These are phyloP conservation scores for Rhagologus leucostigma DNA, from an alignment of 2,113 vertebrate species.

Conservation along the genomic window DNA sequence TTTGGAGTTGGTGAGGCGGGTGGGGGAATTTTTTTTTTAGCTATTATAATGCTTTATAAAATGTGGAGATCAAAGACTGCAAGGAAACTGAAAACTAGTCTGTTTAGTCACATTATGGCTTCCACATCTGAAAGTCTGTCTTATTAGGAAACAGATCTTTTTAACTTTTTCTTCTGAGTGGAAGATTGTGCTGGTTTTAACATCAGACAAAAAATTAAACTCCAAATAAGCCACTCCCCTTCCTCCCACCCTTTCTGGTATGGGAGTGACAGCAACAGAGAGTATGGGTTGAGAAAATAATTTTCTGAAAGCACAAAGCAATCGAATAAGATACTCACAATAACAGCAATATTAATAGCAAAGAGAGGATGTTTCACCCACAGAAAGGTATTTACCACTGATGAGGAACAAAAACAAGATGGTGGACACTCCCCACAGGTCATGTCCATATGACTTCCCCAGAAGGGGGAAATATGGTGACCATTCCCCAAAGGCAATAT, in stretches of 20 bases:
- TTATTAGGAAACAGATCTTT: not conserved
- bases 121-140: not conserved
- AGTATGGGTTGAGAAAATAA: not conserved
- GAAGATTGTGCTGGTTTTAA: not conserved
- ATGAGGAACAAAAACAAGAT: not conserved
- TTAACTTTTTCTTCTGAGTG: not conserved
- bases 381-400: not conserved
- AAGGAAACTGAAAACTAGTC: not conserved
- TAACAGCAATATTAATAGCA: not conserved
- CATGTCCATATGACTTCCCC: too few species aligned
- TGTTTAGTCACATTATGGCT: not conserved
- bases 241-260: not conserved
- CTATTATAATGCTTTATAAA: not conserved
- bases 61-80: not conserved
- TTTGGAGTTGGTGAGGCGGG: fast-evolving
- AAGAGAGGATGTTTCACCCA: not conserved
- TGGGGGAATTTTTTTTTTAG: not conserved
- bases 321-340: too few species aligned
- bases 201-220: not conserved
- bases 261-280: not conserved
- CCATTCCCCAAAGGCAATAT: not conserved
- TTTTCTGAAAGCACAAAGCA: not conserved
- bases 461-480: not conserved
- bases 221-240: not conserved
- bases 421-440: fast-evolving